Evolutionary conservation across 2,797 vertebrate genomes (phyloP).

Genomic region (Babyrousa celebensis): DNA sequence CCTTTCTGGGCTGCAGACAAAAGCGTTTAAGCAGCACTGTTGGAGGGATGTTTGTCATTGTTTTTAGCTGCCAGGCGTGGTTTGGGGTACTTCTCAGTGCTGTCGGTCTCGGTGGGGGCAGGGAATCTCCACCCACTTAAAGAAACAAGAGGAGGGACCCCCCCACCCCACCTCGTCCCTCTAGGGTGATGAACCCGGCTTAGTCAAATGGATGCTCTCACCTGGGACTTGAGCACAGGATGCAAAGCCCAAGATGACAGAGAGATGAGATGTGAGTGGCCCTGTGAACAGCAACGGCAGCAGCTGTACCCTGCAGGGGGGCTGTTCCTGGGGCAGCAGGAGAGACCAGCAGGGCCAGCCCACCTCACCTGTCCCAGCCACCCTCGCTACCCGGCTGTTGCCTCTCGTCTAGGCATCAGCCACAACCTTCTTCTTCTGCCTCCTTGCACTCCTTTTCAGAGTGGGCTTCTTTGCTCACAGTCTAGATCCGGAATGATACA

Average conservation of each 20-base stretch:
- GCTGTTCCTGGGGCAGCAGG: neutral
- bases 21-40: neutral
- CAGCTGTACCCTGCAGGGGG: neutral
- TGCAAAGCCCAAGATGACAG: neutral
- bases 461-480: constrained; percentile 6
- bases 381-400: too few species aligned
- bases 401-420: neutral
- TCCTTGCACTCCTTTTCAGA: neutral
- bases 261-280: neutral
- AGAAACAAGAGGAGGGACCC: neutral
- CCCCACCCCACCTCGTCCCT: too few species aligned
- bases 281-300: neutral
- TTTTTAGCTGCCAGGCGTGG: neutral
- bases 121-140: neutral
- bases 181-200: neutral
- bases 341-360: too few species aligned
- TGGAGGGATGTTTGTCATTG: neutral
- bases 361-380: neutral
- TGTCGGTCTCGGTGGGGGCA: neutral
- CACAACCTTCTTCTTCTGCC: neutral
- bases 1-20: neutral
- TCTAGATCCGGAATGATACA: neutral
- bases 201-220: neutral
- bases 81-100: neutral
- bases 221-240: neutral